phyloP scores from a whole-genome alignment of 2,113 vertebrate genomes.

The Halcyon malimbica region DNA sequence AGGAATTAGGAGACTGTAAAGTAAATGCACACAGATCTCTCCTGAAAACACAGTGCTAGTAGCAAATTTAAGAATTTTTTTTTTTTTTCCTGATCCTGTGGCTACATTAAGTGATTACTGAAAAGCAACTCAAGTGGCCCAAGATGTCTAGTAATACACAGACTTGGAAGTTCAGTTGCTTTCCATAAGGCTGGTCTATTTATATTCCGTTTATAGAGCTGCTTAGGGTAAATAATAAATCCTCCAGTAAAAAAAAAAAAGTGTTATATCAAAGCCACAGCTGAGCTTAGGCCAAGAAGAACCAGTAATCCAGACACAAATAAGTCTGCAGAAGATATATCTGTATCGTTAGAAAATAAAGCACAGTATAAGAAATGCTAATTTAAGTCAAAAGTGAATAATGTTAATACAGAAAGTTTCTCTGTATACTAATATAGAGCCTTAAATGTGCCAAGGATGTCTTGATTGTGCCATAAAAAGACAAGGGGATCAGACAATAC shows the following conservation, averaged over 20 bases:
- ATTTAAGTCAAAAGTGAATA: background rate
- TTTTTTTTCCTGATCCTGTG: background rate
- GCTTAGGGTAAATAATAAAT: conserved; percentile 22
- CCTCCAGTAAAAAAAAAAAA: background rate
- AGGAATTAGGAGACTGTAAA: background rate
- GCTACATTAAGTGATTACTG: background rate
- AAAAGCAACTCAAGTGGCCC: background rate
- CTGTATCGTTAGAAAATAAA: background rate
- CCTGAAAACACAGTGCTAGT: background rate
- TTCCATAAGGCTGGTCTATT: background rate
- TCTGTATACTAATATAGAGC: background rate
- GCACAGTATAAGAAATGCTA: background rate
- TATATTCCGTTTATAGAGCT: background rate
- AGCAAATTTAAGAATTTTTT: no score
- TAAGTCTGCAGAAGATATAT: background rate
- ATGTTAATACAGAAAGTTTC: background rate
- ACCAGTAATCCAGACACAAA: background rate
- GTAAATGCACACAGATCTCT: background rate
- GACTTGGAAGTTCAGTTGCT: background rate
- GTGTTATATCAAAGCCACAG: background rate
- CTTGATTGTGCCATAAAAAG: background rate
- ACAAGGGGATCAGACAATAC: background rate
- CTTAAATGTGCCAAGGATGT: background rate
- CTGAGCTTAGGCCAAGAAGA: conserved; percentile 14
- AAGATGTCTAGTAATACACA: background rate